phyloP scores from a whole-genome alignment of 2,797 vertebrate genomes.

The Sebastes paucispinis region DNA sequence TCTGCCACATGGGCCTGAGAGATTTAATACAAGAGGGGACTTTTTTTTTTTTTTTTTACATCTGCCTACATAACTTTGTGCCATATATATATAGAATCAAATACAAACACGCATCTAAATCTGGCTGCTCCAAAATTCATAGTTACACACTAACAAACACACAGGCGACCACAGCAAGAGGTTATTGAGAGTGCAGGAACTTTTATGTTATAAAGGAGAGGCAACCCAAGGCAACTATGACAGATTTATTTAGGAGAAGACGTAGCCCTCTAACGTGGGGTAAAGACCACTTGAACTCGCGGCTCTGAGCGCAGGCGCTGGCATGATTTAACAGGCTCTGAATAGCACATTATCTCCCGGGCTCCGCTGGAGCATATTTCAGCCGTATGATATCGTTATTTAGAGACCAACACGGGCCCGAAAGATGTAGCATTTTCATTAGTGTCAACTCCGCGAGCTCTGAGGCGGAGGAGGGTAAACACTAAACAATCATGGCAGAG shows the following conservation, averaged over 20 bases:
- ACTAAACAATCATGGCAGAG: conserved; percentile 86
- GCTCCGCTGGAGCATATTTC: conserved; percentile 79
- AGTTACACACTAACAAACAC: conserved; percentile 9
- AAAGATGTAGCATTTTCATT: conserved; percentile 71
- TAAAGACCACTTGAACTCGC: conserved; percentile 85
- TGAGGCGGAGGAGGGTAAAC: conserved; percentile 82
- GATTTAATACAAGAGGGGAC: conserved; percentile 86
- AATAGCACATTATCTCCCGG: conserved; percentile 80
- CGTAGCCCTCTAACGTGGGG: conserved; percentile 80
- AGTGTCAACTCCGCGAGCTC: conserved; percentile 83
- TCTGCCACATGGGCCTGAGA: conserved; percentile 94
- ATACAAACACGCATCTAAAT: conserved; percentile 21
- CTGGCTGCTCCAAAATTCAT: conserved; percentile 14
- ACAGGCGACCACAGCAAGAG: conserved; percentile 27
- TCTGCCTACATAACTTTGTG: conserved; percentile 60
- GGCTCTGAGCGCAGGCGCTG: conserved; percentile 75
- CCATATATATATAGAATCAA: conserved; percentile 80
- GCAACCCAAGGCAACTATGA: conserved; percentile 81
- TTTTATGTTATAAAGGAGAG: conserved; percentile 81
- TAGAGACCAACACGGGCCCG: conserved; percentile 72
- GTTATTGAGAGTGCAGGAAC: conserved; percentile 69
- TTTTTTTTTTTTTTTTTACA: conserved; percentile 8
- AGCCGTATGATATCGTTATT: conserved; percentile 81
- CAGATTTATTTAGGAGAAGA: conserved; percentile 84
- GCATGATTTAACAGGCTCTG: conserved; percentile 83